phyloP scores from a whole-genome alignment of 2,888 invertebrate species.

The Acronicta aceris region DNA sequence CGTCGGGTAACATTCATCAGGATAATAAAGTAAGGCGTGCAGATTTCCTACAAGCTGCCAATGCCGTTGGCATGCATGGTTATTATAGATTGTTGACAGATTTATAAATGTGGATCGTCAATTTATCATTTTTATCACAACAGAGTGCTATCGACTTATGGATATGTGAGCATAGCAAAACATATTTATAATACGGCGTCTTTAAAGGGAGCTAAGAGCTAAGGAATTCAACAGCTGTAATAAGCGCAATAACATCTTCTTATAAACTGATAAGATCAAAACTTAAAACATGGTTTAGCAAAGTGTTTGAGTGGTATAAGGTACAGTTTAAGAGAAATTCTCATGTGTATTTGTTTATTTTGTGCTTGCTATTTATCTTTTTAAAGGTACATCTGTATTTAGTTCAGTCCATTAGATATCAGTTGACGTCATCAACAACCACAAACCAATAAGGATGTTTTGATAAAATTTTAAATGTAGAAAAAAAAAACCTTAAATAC shows the following conservation, averaged over 20 bases:
- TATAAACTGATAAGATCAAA: neutral
- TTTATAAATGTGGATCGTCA: conserved; percentile 17
- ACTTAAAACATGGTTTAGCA: neutral
- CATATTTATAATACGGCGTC: neutral
- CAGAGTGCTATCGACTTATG: conserved; percentile 10
- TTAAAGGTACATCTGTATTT: neutral
- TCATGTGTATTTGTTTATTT: too few relatives aligned
- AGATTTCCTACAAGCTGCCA: neutral
- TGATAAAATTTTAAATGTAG: neutral
- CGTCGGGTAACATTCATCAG: too few relatives aligned
- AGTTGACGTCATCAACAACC: neutral
- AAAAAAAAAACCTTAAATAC: neutral
- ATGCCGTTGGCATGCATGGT: neutral
- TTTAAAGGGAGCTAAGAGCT: neutral
- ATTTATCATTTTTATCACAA: conserved; percentile 27
- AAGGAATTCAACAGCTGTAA: neutral
- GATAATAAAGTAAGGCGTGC: neutral
- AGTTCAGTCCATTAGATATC: neutral
- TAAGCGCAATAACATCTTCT: neutral
- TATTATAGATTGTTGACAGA: conserved; percentile 17
- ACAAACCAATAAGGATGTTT: neutral
- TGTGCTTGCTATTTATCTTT: too few relatives aligned
- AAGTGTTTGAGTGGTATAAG: too few relatives aligned
- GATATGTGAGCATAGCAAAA: conserved; percentile 4
- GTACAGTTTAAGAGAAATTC: too few relatives aligned